phyloP scores from a whole-genome alignment of 2,888 invertebrate species.

The Alcis repandata region DNA sequence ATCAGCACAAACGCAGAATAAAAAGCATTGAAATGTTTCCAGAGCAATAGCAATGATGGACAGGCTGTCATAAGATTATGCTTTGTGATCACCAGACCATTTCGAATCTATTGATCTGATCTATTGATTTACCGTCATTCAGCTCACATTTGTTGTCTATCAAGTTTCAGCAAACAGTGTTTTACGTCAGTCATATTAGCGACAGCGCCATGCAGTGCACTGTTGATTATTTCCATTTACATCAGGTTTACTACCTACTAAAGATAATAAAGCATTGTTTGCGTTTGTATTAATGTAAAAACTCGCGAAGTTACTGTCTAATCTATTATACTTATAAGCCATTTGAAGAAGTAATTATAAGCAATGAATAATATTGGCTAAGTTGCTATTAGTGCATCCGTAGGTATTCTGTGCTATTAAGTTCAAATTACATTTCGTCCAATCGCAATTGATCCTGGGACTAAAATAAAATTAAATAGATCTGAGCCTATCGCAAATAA shows the following conservation, averaged over 20 bases:
- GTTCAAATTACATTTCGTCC: no score
- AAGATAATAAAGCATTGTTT: slow-evolving; percentile 49
- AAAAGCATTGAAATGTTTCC: neutral
- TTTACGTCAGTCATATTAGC: slow-evolving; percentile 51
- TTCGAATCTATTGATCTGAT: slow-evolving; percentile 28
- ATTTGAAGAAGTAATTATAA: neutral
- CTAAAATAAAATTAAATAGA: no score
- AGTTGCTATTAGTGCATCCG: neutral
- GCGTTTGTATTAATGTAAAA: slow-evolving; percentile 24
- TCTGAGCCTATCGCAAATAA: no score
- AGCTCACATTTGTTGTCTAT: slow-evolving; percentile 57
- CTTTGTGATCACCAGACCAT: slow-evolving; percentile 6
- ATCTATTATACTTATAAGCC: neutral
- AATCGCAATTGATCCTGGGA: no score
- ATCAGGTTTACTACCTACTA: slow-evolving; percentile 44
- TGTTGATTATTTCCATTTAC: slow-evolving; percentile 50
- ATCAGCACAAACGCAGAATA: neutral
- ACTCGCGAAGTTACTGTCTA: slow-evolving; percentile 25
- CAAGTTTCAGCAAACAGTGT: slow-evolving; percentile 50
- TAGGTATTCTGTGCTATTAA: no score
- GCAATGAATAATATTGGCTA: no score
- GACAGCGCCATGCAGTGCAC: slow-evolving; percentile 19
- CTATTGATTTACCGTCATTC: slow-evolving; percentile 26
- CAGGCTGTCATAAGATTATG: slow-evolving; percentile 1
- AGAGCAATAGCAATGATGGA: neutral